Evolutionary conservation across 2,113 vertebrate genomes (phyloP).

Genomic region (Entelurus aequoreus): DNA sequence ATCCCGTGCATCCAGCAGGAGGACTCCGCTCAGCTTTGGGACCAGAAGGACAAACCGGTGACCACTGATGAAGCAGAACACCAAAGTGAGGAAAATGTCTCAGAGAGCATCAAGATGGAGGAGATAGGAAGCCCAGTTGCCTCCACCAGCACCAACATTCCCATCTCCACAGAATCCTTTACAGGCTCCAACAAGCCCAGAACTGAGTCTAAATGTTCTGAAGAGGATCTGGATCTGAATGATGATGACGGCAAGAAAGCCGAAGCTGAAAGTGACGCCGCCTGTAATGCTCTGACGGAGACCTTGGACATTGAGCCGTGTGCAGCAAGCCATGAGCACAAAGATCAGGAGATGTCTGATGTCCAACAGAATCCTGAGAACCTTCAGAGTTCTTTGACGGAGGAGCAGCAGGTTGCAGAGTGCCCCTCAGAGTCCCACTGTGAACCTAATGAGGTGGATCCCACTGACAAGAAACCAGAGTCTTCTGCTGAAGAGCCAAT

Average conservation of each 20-base stretch:
- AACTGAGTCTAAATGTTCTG: conserved; percentile 18
- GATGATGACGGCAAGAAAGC: too few species aligned
- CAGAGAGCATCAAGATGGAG: conserved; percentile 35
- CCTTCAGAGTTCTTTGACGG: conserved; percentile 45
- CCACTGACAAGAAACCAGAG: conserved; percentile 72
- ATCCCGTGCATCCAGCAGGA: conserved; percentile 16
- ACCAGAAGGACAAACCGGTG: conserved; percentile 39
- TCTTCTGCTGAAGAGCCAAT: conserved; percentile 32
- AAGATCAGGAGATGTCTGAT: conserved; percentile 40
- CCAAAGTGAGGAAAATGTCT: conserved; percentile 19
- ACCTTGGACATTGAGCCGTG: conserved; percentile 37
- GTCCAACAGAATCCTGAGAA: conserved; percentile 28
- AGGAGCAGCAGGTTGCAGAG: conserved; percentile 21
- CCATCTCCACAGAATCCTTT: conserved; percentile 34
- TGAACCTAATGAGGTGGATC: conserved; percentile 68
- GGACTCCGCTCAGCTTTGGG: conserved; percentile 22
- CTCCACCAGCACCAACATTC: conserved; percentile 40
- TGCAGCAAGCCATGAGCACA: conserved; percentile 34
- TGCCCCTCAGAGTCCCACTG: conserved; percentile 22
- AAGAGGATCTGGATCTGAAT: conserved; percentile 45
- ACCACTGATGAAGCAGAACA: conserved; percentile 27
- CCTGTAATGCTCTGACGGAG: conserved; percentile 52
- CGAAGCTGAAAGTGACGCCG: conserved; percentile 35
- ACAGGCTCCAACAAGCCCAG: conserved; percentile 17
- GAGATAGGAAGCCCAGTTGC: conserved; percentile 36